Conservation (phyloP, 2,888 invertebrate genomes). For the Dysmachus trigonus region DNA sequence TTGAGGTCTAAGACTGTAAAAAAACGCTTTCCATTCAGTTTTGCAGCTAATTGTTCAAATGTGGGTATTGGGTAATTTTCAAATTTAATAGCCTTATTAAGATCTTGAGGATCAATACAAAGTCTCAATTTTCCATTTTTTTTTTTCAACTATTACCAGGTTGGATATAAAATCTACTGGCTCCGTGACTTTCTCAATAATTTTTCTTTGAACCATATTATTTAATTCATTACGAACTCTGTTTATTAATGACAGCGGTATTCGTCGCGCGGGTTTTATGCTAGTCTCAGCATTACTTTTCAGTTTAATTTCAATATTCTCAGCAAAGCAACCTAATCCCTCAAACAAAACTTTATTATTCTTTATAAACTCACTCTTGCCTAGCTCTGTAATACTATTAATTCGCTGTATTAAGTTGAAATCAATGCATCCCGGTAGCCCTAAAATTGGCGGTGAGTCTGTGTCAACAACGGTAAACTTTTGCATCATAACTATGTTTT, state of each 20-base stretch:
- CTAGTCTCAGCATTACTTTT: slow-evolving; percentile 42
- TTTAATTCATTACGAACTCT: slow-evolving; percentile 44
- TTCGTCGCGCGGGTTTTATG: slow-evolving; percentile 48
- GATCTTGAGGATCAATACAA: too few relatives aligned
- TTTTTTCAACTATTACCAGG: too few relatives aligned
- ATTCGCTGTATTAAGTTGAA: too few relatives aligned
- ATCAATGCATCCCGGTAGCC: background rate
- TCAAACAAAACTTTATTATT: too few relatives aligned
- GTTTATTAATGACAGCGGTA: slow-evolving; percentile 42
- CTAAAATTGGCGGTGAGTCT: slow-evolving; percentile 37
- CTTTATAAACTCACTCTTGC: too few relatives aligned
- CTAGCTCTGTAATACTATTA: too few relatives aligned
- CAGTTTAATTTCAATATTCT: slow-evolving; percentile 47
- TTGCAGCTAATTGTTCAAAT: slow-evolving; percentile 50
- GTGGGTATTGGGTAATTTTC: slow-evolving; percentile 51
- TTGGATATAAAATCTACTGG: background rate
- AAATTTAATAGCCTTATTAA: slow-evolving; percentile 47
- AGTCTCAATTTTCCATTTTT: too few relatives aligned
- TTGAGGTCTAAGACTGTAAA: slow-evolving; percentile 53
- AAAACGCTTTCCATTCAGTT: slow-evolving; percentile 49
- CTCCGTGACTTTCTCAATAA: slow-evolving; percentile 46
- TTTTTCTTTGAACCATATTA: slow-evolving; percentile 40
- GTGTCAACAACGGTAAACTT: slow-evolving; percentile 49
- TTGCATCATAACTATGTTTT: slow-evolving; percentile 44
- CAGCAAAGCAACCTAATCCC: background rate